A percentile compares a stretch with the other conserved stretches of the same genome.
Evolutionary conservation across 2,888 invertebrate species (phyloP).

Genomic region (Euspilapteryx auroguttella): DNA sequence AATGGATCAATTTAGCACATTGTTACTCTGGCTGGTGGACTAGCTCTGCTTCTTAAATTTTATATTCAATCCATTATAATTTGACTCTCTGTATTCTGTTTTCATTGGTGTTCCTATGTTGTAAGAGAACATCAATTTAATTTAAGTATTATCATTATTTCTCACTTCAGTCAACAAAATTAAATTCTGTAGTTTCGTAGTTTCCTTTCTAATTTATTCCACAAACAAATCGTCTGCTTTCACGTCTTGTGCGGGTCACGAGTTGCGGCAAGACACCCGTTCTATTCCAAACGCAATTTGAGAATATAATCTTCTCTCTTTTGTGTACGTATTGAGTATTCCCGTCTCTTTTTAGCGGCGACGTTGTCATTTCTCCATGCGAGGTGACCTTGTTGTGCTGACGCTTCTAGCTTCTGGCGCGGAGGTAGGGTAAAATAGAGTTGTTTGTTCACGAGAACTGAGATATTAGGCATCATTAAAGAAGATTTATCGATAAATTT

Average conservation of each 20-base stretch:
- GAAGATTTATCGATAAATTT: conserved; percentile 21
- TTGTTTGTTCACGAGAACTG: background rate
- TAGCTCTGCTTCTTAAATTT: too few species aligned
- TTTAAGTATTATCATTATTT: too few species aligned
- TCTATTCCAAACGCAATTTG: conserved; percentile 49
- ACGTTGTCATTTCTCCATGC: conserved; percentile 41
- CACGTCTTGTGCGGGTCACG: conserved; percentile 48
- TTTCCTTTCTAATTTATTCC: conserved; percentile 42
- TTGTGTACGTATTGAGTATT: too few species aligned
- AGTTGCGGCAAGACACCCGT: conserved; percentile 41
- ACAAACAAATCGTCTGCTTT: conserved; percentile 46
- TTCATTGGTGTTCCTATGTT: too few species aligned
- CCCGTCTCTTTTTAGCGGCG: conserved; percentile 29
- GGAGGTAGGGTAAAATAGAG: conserved; percentile 11
- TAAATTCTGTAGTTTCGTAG: background rate
- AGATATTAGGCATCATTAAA: conserved; percentile 25
- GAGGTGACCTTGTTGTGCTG: conserved; percentile 50
- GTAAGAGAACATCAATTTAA: too few species aligned
- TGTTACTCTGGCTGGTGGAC: too few species aligned
- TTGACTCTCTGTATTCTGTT: too few species aligned
- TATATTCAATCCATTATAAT: too few species aligned
- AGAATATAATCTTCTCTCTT: conserved; percentile 22
- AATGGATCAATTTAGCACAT: too few species aligned
- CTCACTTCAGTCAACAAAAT: too few species aligned
- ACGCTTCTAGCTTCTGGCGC: conserved; percentile 24